Conservation (phyloP, 1,140 invertebrate genomes). For the Metaphire vulgaris region DNA sequence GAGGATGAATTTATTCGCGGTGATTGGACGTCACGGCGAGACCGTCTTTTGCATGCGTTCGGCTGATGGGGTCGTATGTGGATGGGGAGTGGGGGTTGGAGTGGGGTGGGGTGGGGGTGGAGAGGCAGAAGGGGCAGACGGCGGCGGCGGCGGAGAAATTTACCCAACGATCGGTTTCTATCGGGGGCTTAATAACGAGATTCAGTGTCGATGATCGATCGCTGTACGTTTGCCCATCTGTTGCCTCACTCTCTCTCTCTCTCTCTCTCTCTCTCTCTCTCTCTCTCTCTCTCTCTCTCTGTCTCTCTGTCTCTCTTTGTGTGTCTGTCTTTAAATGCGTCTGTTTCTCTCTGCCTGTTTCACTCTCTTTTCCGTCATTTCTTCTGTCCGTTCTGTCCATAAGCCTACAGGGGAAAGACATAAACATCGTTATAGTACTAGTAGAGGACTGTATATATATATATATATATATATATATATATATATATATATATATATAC, state of each 20-base stretch:
- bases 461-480: no score
- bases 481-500: no score
- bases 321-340: background rate
- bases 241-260: background rate
- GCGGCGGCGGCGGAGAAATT: background rate
- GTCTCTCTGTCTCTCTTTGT: constrained; percentile 4
- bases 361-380: background rate
- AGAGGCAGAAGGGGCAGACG: background rate
- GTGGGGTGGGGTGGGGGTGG: background rate
- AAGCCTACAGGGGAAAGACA: no score
- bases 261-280: constrained; percentile 15
- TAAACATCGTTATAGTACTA: no score
- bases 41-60: no score
- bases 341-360: background rate
- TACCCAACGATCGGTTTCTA: background rate
- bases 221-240: background rate
- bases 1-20: background rate
- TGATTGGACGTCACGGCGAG: background rate
- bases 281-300: constrained; percentile 10
- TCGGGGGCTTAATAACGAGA: background rate
- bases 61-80: background rate
- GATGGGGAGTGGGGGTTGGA: background rate
- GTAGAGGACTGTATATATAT: no score
- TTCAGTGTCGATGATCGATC: background rate
- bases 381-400: no score